Conservation (phyloP, 2,888 invertebrate species). For the Synanthedon vespiformis region DNA sequence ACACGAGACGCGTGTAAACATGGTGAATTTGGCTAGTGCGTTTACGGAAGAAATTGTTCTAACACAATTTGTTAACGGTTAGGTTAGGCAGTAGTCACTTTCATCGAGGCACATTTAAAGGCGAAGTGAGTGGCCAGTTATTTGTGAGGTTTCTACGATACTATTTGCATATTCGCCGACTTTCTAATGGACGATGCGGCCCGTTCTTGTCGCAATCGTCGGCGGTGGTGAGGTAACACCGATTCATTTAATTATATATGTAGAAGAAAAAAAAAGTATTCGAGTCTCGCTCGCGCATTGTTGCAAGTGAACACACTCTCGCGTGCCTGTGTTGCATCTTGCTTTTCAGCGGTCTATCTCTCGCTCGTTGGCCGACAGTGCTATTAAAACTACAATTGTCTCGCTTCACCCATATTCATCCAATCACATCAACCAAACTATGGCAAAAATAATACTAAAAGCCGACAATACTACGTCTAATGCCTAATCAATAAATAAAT, state of each 20-base stretch:
- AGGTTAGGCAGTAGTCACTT: constrained; percentile 50
- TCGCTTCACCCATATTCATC: neutral
- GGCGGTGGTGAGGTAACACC: constrained; percentile 62
- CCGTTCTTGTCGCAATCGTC: constrained; percentile 64
- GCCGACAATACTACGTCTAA: constrained; percentile 8
- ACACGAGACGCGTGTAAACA: constrained; percentile 3
- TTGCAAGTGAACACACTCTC: constrained; percentile 35
- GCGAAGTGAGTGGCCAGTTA: constrained; percentile 68
- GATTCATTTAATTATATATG: constrained; percentile 62
- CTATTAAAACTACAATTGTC: constrained; percentile 21
- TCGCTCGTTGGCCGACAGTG: constrained; percentile 27
- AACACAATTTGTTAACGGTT: constrained; percentile 60
- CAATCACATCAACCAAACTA: neutral
- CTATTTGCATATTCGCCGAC: constrained; percentile 70
- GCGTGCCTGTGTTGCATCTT: constrained; percentile 27
- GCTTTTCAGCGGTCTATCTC: constrained; percentile 31
- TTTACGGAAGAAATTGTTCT: constrained; percentile 50
- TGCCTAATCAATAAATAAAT: constrained; percentile 8
- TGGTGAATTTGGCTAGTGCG: constrained; percentile 34
- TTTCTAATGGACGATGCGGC: constrained; percentile 69
- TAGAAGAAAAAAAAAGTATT: constrained; percentile 43
- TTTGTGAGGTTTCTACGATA: constrained; percentile 71
- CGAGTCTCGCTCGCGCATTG: constrained; percentile 38
- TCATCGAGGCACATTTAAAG: constrained; percentile 68
- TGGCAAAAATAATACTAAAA: too few relatives aligned